These are phyloP conservation scores for Pachymerium ferrugineum DNA, from an alignment of 2,888 invertebrate species.

Conservation along the genomic window DNA sequence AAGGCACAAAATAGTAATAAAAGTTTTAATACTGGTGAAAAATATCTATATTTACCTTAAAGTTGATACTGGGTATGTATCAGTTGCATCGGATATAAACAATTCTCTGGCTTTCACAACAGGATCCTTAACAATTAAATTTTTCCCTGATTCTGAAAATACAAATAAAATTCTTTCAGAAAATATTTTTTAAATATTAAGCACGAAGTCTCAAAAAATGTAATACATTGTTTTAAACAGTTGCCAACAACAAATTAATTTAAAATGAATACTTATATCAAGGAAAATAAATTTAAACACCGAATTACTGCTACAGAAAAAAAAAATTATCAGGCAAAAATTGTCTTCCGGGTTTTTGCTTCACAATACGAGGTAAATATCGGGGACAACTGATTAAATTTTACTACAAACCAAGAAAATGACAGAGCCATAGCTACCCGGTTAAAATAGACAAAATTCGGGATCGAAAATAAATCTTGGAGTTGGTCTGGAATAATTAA, in stretches of 20 bases:
- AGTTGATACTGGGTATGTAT: constrained; percentile 51
- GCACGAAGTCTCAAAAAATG: not conserved
- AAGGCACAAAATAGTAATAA: too few relatives aligned
- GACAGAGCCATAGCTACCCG: too few relatives aligned
- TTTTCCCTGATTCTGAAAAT: constrained; percentile 40
- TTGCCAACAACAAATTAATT: constrained; percentile 1
- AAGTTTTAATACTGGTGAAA: not conserved
- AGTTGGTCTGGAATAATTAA: not conserved
- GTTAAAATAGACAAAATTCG: too few relatives aligned
- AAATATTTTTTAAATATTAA: not conserved
- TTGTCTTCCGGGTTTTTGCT: not conserved
- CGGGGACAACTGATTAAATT: too few relatives aligned
- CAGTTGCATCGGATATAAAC: constrained; percentile 53
- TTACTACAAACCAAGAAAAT: too few relatives aligned
- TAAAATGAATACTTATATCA: not conserved
- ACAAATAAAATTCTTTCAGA: constrained; percentile 16
- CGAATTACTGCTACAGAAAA: not conserved
- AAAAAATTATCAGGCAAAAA: not conserved
- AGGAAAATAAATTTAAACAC: not conserved
- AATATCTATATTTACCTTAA: constrained; percentile 47
- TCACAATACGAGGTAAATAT: too few relatives aligned
- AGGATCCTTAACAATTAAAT: constrained; percentile 41
- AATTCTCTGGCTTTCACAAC: constrained; percentile 49
- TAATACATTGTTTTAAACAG: not conserved
- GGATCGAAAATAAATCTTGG: too few relatives aligned